Conservation (phyloP, 92 coral and sea anemone species). For the Phymanthus crucifer region DNA sequence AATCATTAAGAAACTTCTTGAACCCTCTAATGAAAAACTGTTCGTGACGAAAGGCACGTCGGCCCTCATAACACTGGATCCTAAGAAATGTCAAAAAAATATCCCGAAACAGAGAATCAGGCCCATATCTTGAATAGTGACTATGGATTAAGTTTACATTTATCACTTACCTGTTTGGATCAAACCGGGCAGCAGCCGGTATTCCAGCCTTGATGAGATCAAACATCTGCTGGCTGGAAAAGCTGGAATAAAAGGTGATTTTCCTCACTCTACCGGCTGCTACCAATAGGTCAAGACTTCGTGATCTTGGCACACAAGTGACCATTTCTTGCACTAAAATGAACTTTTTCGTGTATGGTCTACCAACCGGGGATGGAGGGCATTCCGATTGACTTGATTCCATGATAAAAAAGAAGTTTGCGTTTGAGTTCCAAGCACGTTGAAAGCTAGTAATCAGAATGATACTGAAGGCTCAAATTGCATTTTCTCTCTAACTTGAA, state of each 20-base stretch:
- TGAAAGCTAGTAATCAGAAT: neutral
- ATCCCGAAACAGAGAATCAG: neutral
- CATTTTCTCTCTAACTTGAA: neutral
- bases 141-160: neutral
- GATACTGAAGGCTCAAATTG: neutral
- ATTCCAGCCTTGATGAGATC: no score
- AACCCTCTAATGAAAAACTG: no score
- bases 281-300: neutral
- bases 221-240: no score
- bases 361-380: neutral
- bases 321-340: neutral
- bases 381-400: neutral
- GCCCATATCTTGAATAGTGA: neutral
- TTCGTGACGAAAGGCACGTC: no score
- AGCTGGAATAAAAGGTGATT: neutral
- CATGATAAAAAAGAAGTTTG: neutral
- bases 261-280: constrained; percentile 6
- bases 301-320: neutral
- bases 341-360: neutral
- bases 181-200: no score
- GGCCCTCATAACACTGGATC: no score
- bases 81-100: neutral
- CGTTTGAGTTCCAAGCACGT: neutral
- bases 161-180: neutral
- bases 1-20: no score